Evolutionary conservation across 1,140 invertebrate genomes (phyloP).

Genomic region (Drosophila repleta): DNA sequence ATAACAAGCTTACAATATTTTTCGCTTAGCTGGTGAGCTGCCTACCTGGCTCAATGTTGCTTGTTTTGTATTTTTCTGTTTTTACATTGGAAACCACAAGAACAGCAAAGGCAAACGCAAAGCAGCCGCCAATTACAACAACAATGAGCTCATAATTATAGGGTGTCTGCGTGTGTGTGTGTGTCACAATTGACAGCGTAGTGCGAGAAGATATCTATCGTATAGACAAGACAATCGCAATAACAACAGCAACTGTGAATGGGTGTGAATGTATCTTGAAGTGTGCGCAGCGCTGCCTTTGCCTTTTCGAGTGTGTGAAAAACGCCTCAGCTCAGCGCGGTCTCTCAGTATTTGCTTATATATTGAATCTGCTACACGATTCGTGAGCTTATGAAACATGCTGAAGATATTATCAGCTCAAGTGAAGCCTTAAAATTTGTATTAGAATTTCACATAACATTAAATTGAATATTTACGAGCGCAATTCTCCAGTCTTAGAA

Average conservation of each 20-base stretch:
- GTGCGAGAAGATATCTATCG: slow-evolving; percentile 39
- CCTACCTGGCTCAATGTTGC: background rate
- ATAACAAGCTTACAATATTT: background rate
- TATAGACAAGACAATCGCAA: slow-evolving; percentile 35
- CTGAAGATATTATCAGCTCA: slow-evolving; percentile 21
- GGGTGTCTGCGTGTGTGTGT: slow-evolving; percentile 6
- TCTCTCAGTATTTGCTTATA: background rate
- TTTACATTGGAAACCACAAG: slow-evolving; percentile 14
- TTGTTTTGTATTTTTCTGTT: slow-evolving; percentile 6
- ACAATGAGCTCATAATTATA: slow-evolving; percentile 18
- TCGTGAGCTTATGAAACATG: slow-evolving; percentile 19
- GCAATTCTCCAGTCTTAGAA: too few relatives aligned
- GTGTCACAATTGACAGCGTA: slow-evolving; percentile 29
- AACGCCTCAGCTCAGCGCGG: slow-evolving; percentile 52
- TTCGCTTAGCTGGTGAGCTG: background rate
- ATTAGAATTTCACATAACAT: slow-evolving; percentile 12
- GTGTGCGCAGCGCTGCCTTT: slow-evolving; percentile 41
- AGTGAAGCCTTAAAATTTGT: slow-evolving; percentile 5
- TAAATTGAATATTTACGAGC: background rate
- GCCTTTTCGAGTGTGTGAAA: slow-evolving; percentile 65
- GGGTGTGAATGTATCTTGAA: slow-evolving; percentile 71
- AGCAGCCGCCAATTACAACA: slow-evolving; percentile 30
- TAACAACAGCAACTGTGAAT: slow-evolving; percentile 38
- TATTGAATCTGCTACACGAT: slow-evolving; percentile 18
- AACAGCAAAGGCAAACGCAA: slow-evolving; percentile 18